phyloP scores from a whole-genome alignment of 1,140 invertebrate genomes.

The Elysia chlorotica region DNA sequence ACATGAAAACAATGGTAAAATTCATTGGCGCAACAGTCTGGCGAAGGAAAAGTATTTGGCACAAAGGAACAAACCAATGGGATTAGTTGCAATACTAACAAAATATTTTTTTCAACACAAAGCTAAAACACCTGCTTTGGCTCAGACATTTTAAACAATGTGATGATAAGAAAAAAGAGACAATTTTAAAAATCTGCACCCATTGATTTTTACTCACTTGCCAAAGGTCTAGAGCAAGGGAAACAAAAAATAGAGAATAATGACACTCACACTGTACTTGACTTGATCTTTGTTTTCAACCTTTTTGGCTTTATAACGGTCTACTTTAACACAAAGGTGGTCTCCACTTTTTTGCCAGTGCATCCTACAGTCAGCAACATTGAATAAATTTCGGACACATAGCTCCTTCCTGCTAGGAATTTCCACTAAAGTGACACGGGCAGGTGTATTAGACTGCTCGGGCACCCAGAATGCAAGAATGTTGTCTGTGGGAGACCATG shows the following conservation, averaged over 20 bases:
- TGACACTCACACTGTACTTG: conserved; percentile 89
- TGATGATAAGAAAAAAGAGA: too few relatives aligned
- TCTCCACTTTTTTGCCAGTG: conserved; percentile 99
- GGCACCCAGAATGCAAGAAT: conserved; percentile 98
- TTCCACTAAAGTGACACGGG: conserved; percentile 65
- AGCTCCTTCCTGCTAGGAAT: conserved; percentile 82
- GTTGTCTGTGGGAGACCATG: conserved; percentile 97
- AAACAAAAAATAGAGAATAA: too few relatives aligned
- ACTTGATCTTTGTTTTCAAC: conserved; percentile 73
- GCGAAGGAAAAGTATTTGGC: too few relatives aligned
- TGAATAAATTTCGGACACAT: conserved; percentile 97
- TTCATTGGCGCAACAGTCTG: neutral
- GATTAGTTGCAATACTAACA: too few relatives aligned
- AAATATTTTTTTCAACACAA: too few relatives aligned
- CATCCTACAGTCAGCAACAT: conserved; percentile 95
- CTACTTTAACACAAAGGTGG: conserved; percentile 97
- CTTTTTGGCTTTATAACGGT: conserved; percentile 95
- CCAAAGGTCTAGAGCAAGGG: too few relatives aligned
- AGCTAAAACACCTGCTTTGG: too few relatives aligned
- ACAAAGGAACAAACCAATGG: too few relatives aligned
- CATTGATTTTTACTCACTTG: too few relatives aligned
- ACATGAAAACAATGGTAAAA: neutral
- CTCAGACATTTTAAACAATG: too few relatives aligned
- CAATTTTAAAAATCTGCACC: too few relatives aligned
- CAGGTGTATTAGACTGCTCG: conserved; percentile 75